Percentiles rank a stretch among this genome's conserved stretches.
Conservation (phyloP, 2,113 vertebrate species). For the Pholis gunnellus region DNA sequence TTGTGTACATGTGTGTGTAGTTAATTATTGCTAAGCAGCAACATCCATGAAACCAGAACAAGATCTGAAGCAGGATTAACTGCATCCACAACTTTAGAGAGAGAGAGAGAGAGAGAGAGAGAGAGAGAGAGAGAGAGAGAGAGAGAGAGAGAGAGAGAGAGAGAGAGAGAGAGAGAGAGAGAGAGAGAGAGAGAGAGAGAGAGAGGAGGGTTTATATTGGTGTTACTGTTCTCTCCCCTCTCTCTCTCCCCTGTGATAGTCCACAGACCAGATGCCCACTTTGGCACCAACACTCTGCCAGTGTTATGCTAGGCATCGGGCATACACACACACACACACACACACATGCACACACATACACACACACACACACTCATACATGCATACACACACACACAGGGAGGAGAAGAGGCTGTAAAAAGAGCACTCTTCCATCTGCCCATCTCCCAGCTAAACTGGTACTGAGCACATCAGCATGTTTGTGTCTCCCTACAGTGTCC, state of each 20-base stretch:
- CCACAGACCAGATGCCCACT: slow-evolving; percentile 78
- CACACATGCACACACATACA: slow-evolving; percentile 2
- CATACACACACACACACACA: slow-evolving; percentile 22
- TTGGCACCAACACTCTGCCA: slow-evolving; percentile 68
- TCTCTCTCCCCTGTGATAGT: slow-evolving; percentile 59
- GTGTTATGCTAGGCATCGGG: slow-evolving; percentile 50
- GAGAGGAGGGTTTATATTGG: slow-evolving; percentile 15
- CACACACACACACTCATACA: slow-evolving; percentile 8
- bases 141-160: slow-evolving; percentile 6
- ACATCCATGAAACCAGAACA: slow-evolving; percentile 34
- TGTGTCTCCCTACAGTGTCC: slow-evolving; percentile 44
- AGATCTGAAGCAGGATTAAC: slow-evolving; percentile 33
- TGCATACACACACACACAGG: slow-evolving; percentile 34
- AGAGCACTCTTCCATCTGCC: slow-evolving; percentile 74
- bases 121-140: too few species aligned
- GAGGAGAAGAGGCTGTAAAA: slow-evolving; percentile 70
- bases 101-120: not conserved
- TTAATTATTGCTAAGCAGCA: slow-evolving; percentile 6
- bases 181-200: not conserved
- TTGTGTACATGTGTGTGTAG: not conserved
- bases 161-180: too few species aligned
- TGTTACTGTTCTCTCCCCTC: slow-evolving; percentile 45
- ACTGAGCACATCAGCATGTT: slow-evolving; percentile 60
- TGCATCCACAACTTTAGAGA: slow-evolving; percentile 24
- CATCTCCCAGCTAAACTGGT: slow-evolving; percentile 49